Evolutionary conservation across 2,113 vertebrate species (phyloP).

Genomic region (Rhynchomys soricoides): DNA sequence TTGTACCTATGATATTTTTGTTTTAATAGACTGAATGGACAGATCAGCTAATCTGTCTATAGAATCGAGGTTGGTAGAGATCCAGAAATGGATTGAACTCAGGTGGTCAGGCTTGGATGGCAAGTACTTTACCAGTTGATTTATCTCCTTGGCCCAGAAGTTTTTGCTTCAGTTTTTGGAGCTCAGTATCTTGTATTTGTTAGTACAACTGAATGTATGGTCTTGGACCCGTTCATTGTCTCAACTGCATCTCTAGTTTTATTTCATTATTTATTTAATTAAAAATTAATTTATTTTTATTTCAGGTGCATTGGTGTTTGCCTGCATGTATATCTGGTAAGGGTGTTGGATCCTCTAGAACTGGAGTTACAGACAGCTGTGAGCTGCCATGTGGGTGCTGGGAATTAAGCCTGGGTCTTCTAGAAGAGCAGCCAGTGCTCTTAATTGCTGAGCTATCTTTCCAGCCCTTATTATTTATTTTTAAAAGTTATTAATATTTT

Average conservation of each 20-base stretch:
- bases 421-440: too few species aligned
- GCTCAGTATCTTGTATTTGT: constrained; percentile 36
- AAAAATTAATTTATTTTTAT: too few species aligned
- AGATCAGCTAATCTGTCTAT: not conserved
- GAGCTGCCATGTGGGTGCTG: too few species aligned
- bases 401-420: too few species aligned
- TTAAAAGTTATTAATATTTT: not conserved
- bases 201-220: constrained; percentile 24
- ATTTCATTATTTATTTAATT: not conserved
- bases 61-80: constrained; percentile 1
- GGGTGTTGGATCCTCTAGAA: too few species aligned
- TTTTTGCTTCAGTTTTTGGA: constrained; percentile 23
- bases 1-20: not conserved
- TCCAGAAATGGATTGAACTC: not conserved
- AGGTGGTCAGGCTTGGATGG: not conserved
- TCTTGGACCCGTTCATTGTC: constrained; percentile 11
- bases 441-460: too few species aligned
- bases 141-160: not conserved
- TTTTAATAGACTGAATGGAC: not conserved
- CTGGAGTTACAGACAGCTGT: too few species aligned
- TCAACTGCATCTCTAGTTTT: not conserved
- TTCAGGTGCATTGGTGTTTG: too few species aligned
- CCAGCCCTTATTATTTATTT: not conserved
- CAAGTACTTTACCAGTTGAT: not conserved
- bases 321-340: too few species aligned